phyloP scores from a whole-genome alignment of 2,888 invertebrate species.

The Byasa hedistus region DNA sequence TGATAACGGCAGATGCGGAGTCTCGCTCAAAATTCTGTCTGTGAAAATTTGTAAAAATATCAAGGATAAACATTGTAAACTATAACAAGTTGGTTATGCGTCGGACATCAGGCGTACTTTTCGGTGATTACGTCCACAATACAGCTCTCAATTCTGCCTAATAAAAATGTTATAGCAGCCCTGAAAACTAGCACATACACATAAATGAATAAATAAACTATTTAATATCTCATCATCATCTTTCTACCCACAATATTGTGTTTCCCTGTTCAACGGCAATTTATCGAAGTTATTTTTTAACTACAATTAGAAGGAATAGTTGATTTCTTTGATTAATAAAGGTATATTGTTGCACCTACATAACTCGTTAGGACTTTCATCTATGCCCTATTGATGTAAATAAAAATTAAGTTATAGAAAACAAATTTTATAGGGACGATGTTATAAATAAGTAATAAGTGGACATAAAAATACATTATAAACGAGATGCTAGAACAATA shows the following conservation, averaged over 20 bases:
- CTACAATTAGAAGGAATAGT: no score
- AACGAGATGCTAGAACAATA: no score
- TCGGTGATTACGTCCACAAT: constrained; percentile 40
- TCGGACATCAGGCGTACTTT: constrained; percentile 42
- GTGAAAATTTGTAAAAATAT: constrained; percentile 49
- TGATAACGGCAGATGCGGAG: constrained; percentile 6
- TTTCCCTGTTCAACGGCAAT: no score
- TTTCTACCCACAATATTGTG: not conserved
- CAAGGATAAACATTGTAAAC: constrained; percentile 52
- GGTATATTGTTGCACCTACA: no score
- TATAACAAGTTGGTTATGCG: constrained; percentile 40
- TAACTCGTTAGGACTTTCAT: no score
- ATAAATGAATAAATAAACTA: constrained; percentile 27
- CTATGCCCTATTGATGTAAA: no score
- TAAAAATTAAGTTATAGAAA: no score
- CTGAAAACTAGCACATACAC: constrained; percentile 37
- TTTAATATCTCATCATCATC: constrained; percentile 20
- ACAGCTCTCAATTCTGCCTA: constrained; percentile 46
- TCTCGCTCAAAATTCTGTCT: constrained; percentile 3
- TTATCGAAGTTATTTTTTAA: no score
- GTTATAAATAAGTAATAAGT: no score
- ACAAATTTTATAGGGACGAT: no score
- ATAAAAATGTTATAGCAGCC: constrained; percentile 48
- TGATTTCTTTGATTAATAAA: no score
- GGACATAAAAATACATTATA: no score